Base-by-base conservation (phyloP, 2,888 invertebrate species). In the Leistus spinibarbis region DNA sequence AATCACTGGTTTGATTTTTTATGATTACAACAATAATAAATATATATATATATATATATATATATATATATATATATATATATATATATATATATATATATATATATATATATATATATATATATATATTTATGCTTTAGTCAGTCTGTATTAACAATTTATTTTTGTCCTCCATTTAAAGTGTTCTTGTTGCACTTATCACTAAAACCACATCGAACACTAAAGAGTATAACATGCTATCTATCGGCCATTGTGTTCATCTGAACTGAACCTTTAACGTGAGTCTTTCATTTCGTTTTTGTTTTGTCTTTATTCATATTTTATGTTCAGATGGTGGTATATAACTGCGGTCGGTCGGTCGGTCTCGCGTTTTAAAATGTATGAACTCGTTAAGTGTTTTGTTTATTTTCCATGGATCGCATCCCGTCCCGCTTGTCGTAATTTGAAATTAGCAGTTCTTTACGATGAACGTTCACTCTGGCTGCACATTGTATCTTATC, bases 321-420 rank as follows among this genome's bases (percentile, higher is more conserved):
- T 67, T 67, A 54, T 54, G 3, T 54, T 54, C 40, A 40, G 40
- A 10, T 40, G 40, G 40, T 40, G 40, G 40, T 40, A 40, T n/a
- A n/a, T 40, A 40, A 40, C 40, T 40, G 40, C 40, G 40, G 40
- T 40, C 69, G 64, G 5, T 24, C 40, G 40, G 40, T 40, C 69
- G 64, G 5, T 24, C 17, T 10, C 17, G 20, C 65, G 40, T 56
- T 72, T 72, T 72, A 72, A 73, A 73, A 73, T 67, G 67, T 62
- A 73, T 73, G 67, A 67, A 73, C 66, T 62, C 60, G 60, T 73
- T 73, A 60, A 40, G 54, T 24, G 73, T 67, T 73, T 73, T 73
- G 73, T 73, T 73, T 73, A 73, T 73, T 73, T 73, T 73, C 65
- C 73, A 73, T 73, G 67, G 67, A 73, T 60, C 66, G 73, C 66